Evolutionary conservation across 2,113 vertebrate genomes (phyloP).

Genomic region (Pangasianodon hypophthalmus): DNA sequence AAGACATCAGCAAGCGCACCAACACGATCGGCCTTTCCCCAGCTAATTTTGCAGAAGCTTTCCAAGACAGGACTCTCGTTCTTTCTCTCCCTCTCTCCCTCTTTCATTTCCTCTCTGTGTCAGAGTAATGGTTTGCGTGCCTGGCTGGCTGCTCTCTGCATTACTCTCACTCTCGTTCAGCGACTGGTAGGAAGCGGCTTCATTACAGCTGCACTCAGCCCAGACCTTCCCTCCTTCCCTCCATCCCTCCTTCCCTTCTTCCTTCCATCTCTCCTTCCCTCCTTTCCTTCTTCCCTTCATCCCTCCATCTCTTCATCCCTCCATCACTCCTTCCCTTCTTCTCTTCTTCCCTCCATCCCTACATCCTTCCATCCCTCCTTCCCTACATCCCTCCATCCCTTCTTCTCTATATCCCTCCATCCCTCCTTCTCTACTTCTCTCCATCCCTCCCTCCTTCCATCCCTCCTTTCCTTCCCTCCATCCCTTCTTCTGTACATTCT

Average conservation of each 20-base stretch:
- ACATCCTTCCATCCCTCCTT: neutral
- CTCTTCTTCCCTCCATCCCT: neutral
- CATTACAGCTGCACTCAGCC: conserved; percentile 21
- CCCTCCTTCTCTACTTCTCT: neutral
- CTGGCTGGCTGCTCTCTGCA: conserved; percentile 1
- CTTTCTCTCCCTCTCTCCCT: neutral
- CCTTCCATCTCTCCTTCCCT: neutral
- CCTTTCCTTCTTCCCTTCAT: neutral
- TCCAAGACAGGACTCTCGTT: neutral
- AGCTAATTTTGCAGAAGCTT: neutral
- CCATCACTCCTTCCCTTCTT: neutral
- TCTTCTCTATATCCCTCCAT: neutral
- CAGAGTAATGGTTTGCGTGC: conserved; percentile 13
- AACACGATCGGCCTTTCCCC: neutral
- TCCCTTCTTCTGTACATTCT: neutral
- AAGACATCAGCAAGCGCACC: neutral
- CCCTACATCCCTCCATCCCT: neutral
- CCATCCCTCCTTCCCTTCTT: neutral
- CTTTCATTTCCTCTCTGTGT: conserved; percentile 6
- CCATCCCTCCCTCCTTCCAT: neutral
- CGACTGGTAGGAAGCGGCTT: neutral
- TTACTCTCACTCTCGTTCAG: conserved; percentile 6
- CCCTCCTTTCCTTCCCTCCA: neutral
- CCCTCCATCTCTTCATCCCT: neutral
- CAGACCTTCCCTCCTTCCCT: neutral